These are phyloP conservation scores for Gadopsis bispinosus DNA, from an alignment of 2,797 vertebrate species.

Conservation along the genomic window DNA sequence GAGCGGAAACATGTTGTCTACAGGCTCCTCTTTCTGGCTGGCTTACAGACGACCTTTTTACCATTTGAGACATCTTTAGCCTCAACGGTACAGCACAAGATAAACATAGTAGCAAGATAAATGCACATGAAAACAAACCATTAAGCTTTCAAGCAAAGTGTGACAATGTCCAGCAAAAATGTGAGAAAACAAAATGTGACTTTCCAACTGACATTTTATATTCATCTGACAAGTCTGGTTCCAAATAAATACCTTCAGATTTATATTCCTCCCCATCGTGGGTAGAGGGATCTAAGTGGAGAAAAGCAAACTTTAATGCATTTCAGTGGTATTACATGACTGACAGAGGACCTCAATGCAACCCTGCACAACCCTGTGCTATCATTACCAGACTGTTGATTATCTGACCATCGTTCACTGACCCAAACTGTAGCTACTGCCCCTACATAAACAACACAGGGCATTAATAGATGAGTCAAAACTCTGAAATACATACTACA, in stretches of 20 bases:
- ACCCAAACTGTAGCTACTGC: not conserved
- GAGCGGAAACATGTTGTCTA: not conserved
- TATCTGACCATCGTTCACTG: not conserved
- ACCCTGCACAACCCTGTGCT: constrained; percentile 30
- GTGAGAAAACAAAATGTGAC: constrained; percentile 51
- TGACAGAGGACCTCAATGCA: constrained; percentile 56
- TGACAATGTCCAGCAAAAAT: constrained; percentile 51
- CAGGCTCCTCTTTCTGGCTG: not conserved
- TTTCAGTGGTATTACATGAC: constrained; percentile 51
- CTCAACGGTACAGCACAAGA: constrained; percentile 25
- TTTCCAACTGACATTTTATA: constrained; percentile 43
- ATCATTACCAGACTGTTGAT: not conserved
- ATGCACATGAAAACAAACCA: constrained; percentile 55
- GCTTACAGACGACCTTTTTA: not conserved
- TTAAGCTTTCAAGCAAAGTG: constrained; percentile 60
- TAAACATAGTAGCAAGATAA: constrained; percentile 36
- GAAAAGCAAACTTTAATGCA: constrained; percentile 83
- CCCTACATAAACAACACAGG: not conserved
- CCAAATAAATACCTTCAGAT: constrained; percentile 87
- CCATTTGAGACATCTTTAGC: constrained; percentile 11
- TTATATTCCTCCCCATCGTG: constrained; percentile 86
- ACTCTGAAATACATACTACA: not conserved
- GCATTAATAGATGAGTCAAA: not conserved
- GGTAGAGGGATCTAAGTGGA: constrained; percentile 85
- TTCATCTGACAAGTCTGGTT: constrained; percentile 60